Base-by-base conservation (phyloP, 1,140 invertebrate genomes). In the Ips nitidus region DNA sequence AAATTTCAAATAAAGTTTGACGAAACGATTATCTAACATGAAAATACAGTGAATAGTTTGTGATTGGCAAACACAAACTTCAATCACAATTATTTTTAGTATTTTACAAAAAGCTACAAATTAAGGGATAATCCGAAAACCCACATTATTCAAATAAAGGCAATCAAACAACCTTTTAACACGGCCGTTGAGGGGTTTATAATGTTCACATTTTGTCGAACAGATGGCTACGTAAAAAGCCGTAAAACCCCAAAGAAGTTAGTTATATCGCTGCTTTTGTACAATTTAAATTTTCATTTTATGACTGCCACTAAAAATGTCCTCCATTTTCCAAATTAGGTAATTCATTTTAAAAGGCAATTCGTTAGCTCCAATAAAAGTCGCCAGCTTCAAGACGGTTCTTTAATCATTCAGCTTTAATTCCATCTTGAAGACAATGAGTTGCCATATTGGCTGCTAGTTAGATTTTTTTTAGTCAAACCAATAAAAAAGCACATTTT, bases 241-340 rank as follows among this genome's bases (percentile, higher is more conserved):
- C 42, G 37, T 61, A 50, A 50, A 50, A 50, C 45, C 45, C 59
- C 4, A 42, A 59, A 50, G n/a, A 61, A 61, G 42, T 61, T 36
- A 50, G 42, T 61, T 45, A 45, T 36, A 61, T 43, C 59, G 59
- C 42, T 36, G 43, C 45, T 41, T 45, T 47, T 50, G 37, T n/a
- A 50, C n/a, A 61, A 61, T 45, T 61, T 61, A 61, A 61, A 61
- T 47, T 61, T 61, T 47, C 39, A 47, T 61, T 61, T 61, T 61
- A 61, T 38, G 59, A 47, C 3, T 37, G 36, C n/a, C 59, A 61
- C 59, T 61, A 61, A 61, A 50, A 61, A 61, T 61, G 59, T 61
- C 59, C 22, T 45, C 42, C 22, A 61, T 22, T 61, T 61, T 37
- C 59, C 22, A 61, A 61, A 45, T 61, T 61, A 47, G 59, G 59